These are phyloP conservation scores for Zosterops borbonicus DNA, from an alignment of 2,113 vertebrate genomes.

Conservation along the genomic window DNA sequence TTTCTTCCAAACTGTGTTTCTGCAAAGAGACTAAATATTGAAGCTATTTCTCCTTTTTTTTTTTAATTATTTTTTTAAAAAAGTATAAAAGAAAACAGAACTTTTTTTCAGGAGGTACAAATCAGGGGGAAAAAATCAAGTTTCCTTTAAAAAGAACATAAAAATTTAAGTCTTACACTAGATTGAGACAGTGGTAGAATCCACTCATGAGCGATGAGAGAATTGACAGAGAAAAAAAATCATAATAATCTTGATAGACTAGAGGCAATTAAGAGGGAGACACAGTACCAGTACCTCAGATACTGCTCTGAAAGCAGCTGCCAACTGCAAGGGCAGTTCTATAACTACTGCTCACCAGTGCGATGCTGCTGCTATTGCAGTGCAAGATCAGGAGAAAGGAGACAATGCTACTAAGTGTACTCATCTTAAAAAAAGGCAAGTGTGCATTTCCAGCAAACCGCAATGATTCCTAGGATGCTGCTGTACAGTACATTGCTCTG, in stretches of 20 bases:
- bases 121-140: neutral
- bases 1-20: neutral
- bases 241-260: neutral
- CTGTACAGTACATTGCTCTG: neutral
- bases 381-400: neutral
- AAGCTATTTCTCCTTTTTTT: neutral
- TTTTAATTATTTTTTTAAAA: neutral
- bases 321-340: neutral
- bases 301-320: neutral
- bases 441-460: neutral
- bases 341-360: neutral
- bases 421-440: neutral
- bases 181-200: neutral
- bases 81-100: slow-evolving; percentile 45
- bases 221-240: neutral
- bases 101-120: neutral
- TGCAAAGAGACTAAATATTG: neutral
- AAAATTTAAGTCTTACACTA: neutral
- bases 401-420: neutral
- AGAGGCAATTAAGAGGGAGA: neutral
- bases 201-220: neutral
- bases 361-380: neutral
- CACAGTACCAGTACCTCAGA: neutral
- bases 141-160: slow-evolving; percentile 11
- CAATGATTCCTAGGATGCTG: neutral